A percentile compares a stretch with the other conserved stretches of the same genome.
phyloP scores from a whole-genome alignment of 2,888 invertebrate species.

The Yponomeuta evonymella region DNA sequence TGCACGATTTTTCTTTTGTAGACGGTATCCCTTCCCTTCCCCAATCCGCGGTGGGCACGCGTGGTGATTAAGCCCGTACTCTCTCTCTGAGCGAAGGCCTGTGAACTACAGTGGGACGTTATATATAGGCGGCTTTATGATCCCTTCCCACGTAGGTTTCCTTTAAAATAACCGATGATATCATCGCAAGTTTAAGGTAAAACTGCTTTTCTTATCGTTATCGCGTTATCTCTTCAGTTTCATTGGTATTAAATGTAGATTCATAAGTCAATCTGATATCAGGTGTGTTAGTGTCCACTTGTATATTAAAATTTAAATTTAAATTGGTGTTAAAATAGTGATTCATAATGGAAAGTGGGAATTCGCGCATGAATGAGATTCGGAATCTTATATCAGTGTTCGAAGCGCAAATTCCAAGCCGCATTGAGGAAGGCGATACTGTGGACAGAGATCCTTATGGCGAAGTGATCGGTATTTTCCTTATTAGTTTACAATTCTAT shows the following conservation, averaged over 20 bases:
- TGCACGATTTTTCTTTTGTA: background rate
- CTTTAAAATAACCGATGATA: background rate
- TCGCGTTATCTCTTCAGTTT: background rate
- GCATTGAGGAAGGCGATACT: background rate
- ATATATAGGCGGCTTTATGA: no score
- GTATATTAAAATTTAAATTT: background rate
- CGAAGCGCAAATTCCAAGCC: background rate
- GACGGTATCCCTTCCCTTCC: background rate
- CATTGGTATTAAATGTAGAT: background rate
- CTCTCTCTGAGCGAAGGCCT: no score
- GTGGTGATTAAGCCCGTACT: no score
- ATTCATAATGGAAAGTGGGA: background rate
- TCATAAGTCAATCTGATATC: background rate
- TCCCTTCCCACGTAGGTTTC: no score
- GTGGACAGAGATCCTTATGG: background rate
- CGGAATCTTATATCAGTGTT: slow-evolving; percentile 3
- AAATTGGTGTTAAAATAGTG: background rate
- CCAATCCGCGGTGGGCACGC: no score
- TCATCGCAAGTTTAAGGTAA: background rate
- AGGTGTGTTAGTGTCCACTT: background rate
- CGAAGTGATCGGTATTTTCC: background rate
- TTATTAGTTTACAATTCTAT: background rate
- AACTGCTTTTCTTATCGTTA: background rate
- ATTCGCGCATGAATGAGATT: background rate
- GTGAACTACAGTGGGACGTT: no score